These are phyloP conservation scores for Zapornia atra DNA, from an alignment of 2,113 vertebrate genomes.

Conservation along the genomic window DNA sequence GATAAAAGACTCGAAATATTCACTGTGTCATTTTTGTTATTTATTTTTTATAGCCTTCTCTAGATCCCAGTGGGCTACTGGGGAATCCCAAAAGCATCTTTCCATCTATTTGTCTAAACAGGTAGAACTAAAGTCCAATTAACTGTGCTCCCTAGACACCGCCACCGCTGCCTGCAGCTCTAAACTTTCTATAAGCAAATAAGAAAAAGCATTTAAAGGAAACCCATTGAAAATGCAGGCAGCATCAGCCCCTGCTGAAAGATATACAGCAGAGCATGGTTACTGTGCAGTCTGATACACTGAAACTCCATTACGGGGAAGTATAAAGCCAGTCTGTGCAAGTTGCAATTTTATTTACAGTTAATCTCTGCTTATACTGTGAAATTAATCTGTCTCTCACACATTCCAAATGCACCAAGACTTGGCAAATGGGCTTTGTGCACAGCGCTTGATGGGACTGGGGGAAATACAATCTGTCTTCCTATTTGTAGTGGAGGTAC, in stretches of 20 bases:
- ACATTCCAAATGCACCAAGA: background rate
- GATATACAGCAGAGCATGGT: conserved; percentile 5
- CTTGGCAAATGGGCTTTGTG: conserved; percentile 36
- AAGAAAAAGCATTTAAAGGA: conserved; percentile 7
- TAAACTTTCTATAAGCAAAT: conserved; percentile 23
- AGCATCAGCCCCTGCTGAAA: background rate
- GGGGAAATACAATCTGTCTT: conserved; percentile 2
- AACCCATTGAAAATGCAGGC: conserved; percentile 38
- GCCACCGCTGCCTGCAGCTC: background rate
- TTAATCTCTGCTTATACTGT: conserved; percentile 61
- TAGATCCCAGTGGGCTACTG: conserved; percentile 8
- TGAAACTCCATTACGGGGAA: conserved; percentile 44
- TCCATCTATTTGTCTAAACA: conserved; percentile 26
- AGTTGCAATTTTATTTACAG: conserved; percentile 63
- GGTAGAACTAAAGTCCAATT: conserved; percentile 57
- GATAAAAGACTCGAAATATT: background rate
- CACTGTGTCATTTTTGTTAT: conserved; percentile 15
- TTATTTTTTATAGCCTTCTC: conserved; percentile 6
- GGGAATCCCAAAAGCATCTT: conserved; percentile 37
- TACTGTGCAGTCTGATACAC: background rate
- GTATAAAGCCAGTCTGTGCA: background rate
- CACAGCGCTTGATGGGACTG: background rate
- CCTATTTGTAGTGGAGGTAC: background rate
- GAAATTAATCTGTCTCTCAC: conserved; percentile 70
- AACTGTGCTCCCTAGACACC: background rate